These are phyloP conservation scores for Spodoptera litura DNA, from an alignment of 1,140 invertebrate genomes.

Conservation along the genomic window DNA sequence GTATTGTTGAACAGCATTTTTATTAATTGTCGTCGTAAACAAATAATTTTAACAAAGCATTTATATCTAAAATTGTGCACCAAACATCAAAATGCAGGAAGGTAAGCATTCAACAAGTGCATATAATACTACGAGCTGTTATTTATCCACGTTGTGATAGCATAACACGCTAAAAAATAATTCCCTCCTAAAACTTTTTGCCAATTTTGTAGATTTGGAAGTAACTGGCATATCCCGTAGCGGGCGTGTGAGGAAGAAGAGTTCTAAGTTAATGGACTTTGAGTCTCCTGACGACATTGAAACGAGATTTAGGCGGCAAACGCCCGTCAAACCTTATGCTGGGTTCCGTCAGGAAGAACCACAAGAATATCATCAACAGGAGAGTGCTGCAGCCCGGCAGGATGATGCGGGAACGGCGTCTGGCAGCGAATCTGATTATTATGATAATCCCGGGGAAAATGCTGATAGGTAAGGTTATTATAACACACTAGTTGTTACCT, in stretches of 20 bases:
- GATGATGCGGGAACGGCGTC: conserved; percentile 81
- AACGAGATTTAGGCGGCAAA: conserved; percentile 81
- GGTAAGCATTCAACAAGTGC: conserved; percentile 50
- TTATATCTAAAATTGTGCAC: background rate
- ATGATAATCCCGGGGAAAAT: conserved; percentile 86
- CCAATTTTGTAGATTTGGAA: conserved; percentile 88
- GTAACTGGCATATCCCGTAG: conserved; percentile 94
- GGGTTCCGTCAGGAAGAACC: conserved; percentile 66
- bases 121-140: background rate
- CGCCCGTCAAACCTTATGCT: conserved; percentile 64
- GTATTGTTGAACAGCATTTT: too few relatives aligned
- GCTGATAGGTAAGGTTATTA: conserved; percentile 83
- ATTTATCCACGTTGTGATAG: background rate
- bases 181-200: conserved; percentile 16
- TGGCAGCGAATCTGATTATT: conserved; percentile 87
- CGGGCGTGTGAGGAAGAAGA: conserved; percentile 96
- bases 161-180: too few relatives aligned
- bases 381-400: conserved; percentile 55
- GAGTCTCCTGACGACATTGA: conserved; percentile 94
- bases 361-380: conserved; percentile 57
- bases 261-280: conserved; percentile 97
- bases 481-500: too few relatives aligned
- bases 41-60: too few relatives aligned
- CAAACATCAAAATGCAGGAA: conserved; percentile 61
- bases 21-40: too few relatives aligned